Percentiles rank a stretch among this genome's conserved stretches.
Evolutionary conservation across 2,888 invertebrate genomes (phyloP).

Genomic region (Drosophila percnosoma): DNA sequence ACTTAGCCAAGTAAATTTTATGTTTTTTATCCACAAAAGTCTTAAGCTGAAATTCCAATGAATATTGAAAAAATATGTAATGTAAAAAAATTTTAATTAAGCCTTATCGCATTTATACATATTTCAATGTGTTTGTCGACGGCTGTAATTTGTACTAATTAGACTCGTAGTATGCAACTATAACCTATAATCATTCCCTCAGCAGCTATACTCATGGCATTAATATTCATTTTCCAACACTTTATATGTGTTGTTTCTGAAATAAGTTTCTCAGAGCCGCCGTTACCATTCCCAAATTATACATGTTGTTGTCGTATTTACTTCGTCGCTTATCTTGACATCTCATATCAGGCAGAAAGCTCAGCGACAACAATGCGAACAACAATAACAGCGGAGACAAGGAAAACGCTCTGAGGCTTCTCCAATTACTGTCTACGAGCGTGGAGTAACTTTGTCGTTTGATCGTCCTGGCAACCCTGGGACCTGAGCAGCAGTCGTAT

Average conservation of each 20-base stretch:
- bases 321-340: slow-evolving; percentile 52
- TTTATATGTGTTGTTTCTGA: slow-evolving; percentile 24
- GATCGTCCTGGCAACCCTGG: slow-evolving; percentile 28
- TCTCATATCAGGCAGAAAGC: slow-evolving; percentile 34
- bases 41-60: neutral
- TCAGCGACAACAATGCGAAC: slow-evolving; percentile 12
- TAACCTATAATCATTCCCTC: neutral
- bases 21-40: neutral
- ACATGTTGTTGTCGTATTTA: slow-evolving; percentile 50
- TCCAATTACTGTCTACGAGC: slow-evolving; percentile 13
- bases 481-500: slow-evolving; percentile 63
- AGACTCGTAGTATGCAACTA: neutral
- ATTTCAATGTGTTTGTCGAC: neutral
- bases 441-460: slow-evolving; percentile 44
- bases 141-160: neutral
- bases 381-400: slow-evolving; percentile 5
- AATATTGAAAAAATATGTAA: neutral
- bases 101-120: neutral
- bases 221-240: slow-evolving; percentile 41
- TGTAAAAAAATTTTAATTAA: neutral
- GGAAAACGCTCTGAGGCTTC: slow-evolving; percentile 23
- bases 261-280: slow-evolving; percentile 15
- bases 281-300: slow-evolving; percentile 36
- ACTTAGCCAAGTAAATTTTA: slow-evolving; percentile 10
- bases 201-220: slow-evolving; percentile 23